Evolutionary conservation across 2,888 invertebrate species (phyloP).

Genomic region (Gastrophysa polygoni): DNA sequence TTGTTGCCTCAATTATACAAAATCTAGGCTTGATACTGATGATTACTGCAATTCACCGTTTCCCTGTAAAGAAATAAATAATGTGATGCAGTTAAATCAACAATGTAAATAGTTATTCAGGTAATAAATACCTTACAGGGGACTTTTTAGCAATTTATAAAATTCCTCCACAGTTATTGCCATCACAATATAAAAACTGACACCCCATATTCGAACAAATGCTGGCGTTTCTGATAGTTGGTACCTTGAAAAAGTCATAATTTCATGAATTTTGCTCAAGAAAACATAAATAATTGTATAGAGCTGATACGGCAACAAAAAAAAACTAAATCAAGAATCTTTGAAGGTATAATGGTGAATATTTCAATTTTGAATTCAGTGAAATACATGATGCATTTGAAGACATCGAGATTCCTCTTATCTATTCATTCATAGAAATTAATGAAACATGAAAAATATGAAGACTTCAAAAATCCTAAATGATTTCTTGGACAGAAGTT

Average conservation of each 20-base stretch:
- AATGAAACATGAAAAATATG: too few relatives aligned
- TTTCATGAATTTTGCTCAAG: too few relatives aligned
- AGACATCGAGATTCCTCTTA: too few relatives aligned
- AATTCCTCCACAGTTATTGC: slow-evolving; percentile 34
- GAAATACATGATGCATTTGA: too few relatives aligned
- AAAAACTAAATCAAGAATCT: neutral
- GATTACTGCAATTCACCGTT: slow-evolving; percentile 15
- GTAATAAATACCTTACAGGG: slow-evolving; percentile 29
- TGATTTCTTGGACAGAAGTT: too few relatives aligned
- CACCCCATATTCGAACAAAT: slow-evolving; percentile 39
- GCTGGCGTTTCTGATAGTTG: slow-evolving; percentile 33
- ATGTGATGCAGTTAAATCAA: neutral
- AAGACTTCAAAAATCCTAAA: too few relatives aligned
- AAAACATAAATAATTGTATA: too few relatives aligned
- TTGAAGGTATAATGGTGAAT: too few relatives aligned
- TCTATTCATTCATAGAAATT: too few relatives aligned
- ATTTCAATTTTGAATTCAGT: too few relatives aligned
- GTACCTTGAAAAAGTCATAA: slow-evolving; percentile 34
- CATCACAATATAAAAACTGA: slow-evolving; percentile 40
- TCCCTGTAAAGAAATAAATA: slow-evolving; percentile 25
- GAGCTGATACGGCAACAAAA: neutral
- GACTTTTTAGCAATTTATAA: slow-evolving; percentile 22
- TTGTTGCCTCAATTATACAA: neutral
- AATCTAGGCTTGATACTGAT: slow-evolving; percentile 1
- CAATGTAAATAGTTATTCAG: neutral